These are phyloP conservation scores for Eilema griseolum DNA, from an alignment of 2,888 invertebrate genomes.

Conservation along the genomic window DNA sequence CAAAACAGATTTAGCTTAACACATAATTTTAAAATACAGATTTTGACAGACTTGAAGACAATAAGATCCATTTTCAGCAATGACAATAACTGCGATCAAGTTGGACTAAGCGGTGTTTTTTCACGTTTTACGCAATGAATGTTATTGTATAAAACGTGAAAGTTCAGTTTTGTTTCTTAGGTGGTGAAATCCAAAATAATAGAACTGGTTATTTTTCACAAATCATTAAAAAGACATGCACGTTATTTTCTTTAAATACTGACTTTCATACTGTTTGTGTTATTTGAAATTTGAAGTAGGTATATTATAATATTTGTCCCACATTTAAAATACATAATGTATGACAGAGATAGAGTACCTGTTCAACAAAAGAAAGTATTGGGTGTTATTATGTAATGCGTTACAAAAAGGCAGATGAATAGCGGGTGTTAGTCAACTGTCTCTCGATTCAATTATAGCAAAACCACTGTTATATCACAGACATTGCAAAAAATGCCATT, in stretches of 20 bases:
- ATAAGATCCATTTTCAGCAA: neutral
- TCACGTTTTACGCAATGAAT: neutral
- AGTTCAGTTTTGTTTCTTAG: neutral
- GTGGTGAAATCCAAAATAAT: neutral
- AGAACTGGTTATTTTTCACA: neutral
- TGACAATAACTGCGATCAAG: neutral
- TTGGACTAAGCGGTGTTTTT: neutral
- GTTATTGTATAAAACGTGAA: neutral
- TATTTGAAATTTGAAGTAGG: neutral
- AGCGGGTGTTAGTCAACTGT: slow-evolving; percentile 27
- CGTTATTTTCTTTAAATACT: neutral
- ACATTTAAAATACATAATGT: neutral
- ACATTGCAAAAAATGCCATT: too few relatives aligned
- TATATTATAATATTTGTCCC: neutral
- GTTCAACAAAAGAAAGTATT: neutral
- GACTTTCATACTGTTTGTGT: neutral
- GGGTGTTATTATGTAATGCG: neutral
- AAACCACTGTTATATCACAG: too few relatives aligned
- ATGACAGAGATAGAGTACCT: neutral
- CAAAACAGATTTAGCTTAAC: neutral
- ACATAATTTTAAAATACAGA: too few relatives aligned
- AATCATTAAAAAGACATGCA: neutral
- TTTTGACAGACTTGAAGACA: neutral
- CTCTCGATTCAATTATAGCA: too few relatives aligned
- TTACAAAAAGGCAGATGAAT: neutral